Conservation (phyloP, 2,888 invertebrate species). For the Phragmatobia fuliginosa region DNA sequence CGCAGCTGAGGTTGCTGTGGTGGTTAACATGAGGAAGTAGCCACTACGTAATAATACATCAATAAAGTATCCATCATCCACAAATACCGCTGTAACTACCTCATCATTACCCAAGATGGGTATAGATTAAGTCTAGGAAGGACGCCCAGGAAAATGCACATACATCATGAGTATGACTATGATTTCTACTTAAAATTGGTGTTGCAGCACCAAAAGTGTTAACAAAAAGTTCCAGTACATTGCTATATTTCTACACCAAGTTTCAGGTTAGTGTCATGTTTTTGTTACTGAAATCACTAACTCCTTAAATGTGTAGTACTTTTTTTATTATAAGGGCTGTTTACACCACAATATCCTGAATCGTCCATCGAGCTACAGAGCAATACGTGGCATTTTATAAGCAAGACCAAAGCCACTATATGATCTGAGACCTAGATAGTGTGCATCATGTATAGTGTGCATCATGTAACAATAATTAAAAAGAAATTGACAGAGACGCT, state of each 20-base stretch:
- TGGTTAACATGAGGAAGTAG: background rate
- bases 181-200: conserved; percentile 71
- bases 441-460: too few relatives aligned
- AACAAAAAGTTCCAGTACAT: conserved; percentile 52
- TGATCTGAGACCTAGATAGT: too few relatives aligned
- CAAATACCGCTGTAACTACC: background rate
- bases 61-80: background rate
- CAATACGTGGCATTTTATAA: too few relatives aligned
- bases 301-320: background rate
- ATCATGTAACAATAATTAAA: background rate
- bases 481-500: background rate
- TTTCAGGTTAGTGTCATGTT: conserved; percentile 59
- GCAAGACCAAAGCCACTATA: too few relatives aligned
- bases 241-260: conserved; percentile 66
- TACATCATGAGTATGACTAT: conserved; percentile 65
- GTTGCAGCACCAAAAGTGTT: conserved; percentile 64
- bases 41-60: background rate
- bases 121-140: conserved; percentile 64
- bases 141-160: conserved; percentile 69
- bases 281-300: background rate
- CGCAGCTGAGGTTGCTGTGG: background rate
- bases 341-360: too few relatives aligned
- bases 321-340: too few relatives aligned
- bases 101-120: background rate
- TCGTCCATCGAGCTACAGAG: too few relatives aligned